Conservation (phyloP, 2,797 vertebrate genomes). For the Girardinus metallicus region DNA sequence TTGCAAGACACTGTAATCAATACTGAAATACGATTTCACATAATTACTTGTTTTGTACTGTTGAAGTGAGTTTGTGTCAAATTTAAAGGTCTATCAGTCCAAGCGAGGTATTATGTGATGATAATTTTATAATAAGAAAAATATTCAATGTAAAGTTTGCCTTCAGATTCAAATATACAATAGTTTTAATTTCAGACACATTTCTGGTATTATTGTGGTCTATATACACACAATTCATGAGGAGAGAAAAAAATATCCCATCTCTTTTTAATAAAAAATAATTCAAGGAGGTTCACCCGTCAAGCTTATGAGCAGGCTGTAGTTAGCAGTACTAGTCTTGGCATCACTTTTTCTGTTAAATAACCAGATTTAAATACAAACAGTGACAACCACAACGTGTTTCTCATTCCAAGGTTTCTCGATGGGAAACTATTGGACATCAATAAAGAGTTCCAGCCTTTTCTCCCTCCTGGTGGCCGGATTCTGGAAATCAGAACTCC, state of each 20-base stretch:
- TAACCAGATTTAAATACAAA: background rate
- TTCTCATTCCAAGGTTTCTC: slow-evolving; percentile 84
- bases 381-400: background rate
- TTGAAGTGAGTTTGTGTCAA: background rate
- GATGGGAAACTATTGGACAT: slow-evolving; percentile 97
- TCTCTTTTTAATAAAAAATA: background rate
- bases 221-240: background rate
- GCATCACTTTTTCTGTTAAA: background rate
- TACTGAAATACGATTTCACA: background rate
- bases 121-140: background rate
- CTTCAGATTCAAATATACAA: background rate
- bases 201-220: slow-evolving; percentile 1
- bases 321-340: background rate
- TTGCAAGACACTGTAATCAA: too few relatives aligned
- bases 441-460: slow-evolving; percentile 94
- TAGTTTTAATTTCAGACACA: background rate
- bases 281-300: background rate
- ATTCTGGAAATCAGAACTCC: slow-evolving; percentile 96
- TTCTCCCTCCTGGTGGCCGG: slow-evolving; percentile 92
- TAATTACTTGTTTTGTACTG: background rate
- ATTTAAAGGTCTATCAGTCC: background rate
- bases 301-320: background rate
- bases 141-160: background rate
- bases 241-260: background rate
- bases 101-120: background rate